Conservation (phyloP, 2,113 vertebrate genomes). For the Erythrolamprus reginae region DNA sequence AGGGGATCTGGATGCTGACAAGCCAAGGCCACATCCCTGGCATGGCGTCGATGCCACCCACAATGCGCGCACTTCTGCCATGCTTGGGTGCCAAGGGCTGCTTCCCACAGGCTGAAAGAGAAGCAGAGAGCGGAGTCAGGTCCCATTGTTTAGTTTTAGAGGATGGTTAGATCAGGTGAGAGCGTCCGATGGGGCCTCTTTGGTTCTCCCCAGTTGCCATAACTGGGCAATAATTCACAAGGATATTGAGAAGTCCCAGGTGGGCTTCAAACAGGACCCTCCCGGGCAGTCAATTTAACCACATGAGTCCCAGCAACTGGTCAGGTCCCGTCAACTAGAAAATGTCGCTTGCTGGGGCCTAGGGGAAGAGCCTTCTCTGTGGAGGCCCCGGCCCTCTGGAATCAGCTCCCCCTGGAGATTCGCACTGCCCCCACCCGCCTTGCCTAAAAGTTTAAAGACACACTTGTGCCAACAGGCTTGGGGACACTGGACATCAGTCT, state of each 20-base stretch:
- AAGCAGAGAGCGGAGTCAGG: background rate
- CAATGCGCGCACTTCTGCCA: background rate
- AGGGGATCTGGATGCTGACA: slow-evolving; percentile 45
- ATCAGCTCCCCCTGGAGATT: too few relatives aligned
- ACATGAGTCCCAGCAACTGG: too few relatives aligned
- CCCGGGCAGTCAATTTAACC: background rate
- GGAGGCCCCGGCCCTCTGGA: too few relatives aligned
- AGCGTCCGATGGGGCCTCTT: background rate
- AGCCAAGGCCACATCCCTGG: slow-evolving; percentile 48
- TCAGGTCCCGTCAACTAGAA: too few relatives aligned
- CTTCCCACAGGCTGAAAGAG: slow-evolving; percentile 24
- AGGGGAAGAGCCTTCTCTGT: too few relatives aligned
- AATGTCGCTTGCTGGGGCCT: too few relatives aligned
- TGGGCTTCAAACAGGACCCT: background rate
- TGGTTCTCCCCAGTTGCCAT: background rate
- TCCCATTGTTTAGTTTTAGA: too few relatives aligned
- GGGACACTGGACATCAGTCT: too few relatives aligned
- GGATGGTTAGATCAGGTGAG: background rate
- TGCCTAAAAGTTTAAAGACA: too few relatives aligned
- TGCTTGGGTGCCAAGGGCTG: slow-evolving; percentile 18
- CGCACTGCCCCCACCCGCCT: too few relatives aligned
- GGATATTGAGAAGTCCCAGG: background rate
- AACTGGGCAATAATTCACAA: background rate
- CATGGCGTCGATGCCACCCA: slow-evolving; percentile 26
- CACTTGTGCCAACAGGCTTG: too few relatives aligned